Conservation (phyloP, 2,797 vertebrate genomes). For the Clarias fuscus region DNA sequence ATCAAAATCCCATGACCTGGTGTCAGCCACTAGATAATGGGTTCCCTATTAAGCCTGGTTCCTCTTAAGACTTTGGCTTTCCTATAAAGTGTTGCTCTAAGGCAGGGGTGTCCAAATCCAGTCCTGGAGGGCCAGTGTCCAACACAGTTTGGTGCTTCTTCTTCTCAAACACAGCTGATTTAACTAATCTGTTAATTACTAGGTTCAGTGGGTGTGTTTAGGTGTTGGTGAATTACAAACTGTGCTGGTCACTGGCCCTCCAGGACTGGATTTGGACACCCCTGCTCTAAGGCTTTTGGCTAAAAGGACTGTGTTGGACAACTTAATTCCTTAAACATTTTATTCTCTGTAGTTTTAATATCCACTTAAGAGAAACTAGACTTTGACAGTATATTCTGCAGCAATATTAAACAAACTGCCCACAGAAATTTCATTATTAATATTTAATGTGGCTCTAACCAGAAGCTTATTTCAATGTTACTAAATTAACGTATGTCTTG, state of each 20-base stretch:
- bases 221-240: no score
- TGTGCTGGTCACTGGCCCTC: no score
- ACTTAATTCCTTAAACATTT: not conserved
- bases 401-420: not conserved
- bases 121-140: no score
- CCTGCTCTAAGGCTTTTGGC: not conserved
- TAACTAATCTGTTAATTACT: no score
- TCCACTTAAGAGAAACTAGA: not conserved
- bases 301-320: not conserved
- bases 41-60: not conserved
- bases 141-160: no score
- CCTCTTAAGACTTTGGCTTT: not conserved
- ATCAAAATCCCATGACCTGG: not conserved
- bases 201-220: no score
- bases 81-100: no score
- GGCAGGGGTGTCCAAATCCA: no score
- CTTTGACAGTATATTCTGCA: not conserved
- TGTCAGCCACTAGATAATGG: not conserved
- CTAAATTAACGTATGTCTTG: not conserved
- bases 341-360: not conserved
- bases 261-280: no score
- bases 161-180: no score
- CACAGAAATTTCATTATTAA: not conserved
- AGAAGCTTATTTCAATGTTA: not conserved
- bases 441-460: not conserved